Conservation (phyloP, 2,888 invertebrate species). For the Notodonta dromedarius region DNA sequence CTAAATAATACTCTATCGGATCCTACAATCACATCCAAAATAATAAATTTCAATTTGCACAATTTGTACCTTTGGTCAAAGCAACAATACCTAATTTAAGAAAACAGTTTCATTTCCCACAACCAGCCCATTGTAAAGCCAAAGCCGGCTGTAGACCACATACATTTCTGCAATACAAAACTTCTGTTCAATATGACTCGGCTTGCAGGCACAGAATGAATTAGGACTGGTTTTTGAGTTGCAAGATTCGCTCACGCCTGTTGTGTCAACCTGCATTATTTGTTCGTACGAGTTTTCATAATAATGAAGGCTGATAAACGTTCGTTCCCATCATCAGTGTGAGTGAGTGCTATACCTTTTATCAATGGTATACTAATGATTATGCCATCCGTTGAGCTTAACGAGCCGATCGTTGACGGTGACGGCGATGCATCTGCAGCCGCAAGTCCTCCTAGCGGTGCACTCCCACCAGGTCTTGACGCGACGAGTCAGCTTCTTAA, state of each 20-base stretch:
- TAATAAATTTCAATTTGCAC: background rate
- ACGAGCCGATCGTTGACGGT: constrained; percentile 65
- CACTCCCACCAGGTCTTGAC: constrained; percentile 78
- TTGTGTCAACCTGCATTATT: no score
- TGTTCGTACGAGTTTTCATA: no score
- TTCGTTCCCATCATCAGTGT: no score
- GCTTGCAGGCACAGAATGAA: no score
- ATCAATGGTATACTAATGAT: constrained; percentile 46
- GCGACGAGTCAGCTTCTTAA: constrained; percentile 64
- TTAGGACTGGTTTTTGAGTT: no score
- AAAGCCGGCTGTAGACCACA: no score
- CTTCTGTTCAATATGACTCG: no score
- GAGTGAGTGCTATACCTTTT: no score
- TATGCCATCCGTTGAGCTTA: constrained; percentile 73
- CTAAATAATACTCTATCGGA: background rate
- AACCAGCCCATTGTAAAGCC: no score
- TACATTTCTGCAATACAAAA: no score
- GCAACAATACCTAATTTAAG: background rate
- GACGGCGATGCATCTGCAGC: constrained; percentile 69
- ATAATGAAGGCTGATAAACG: background rate
- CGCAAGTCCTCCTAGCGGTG: constrained; percentile 58
- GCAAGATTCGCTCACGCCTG: no score
- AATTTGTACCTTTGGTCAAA: constrained; percentile 1
- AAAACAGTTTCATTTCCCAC: no score
- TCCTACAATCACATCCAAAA: background rate